A percentile compares a stretch with the other conserved stretches of the same genome.
phyloP scores from a whole-genome alignment of 2,888 invertebrate genomes.

The Hesperia comma region DNA sequence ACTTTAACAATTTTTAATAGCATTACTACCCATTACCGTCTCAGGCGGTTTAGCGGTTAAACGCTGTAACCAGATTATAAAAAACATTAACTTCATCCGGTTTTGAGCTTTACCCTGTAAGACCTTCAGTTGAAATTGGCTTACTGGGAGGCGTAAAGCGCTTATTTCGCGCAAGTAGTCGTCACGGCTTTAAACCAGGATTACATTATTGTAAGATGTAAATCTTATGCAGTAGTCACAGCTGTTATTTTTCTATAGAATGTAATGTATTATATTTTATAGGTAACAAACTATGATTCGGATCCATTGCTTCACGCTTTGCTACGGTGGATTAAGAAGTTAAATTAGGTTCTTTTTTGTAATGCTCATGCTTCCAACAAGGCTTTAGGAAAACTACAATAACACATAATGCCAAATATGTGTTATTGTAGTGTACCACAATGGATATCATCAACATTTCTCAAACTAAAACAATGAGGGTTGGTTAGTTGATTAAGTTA shows the following conservation, averaged over 20 bases:
- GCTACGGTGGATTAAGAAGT: no score
- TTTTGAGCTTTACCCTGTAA: neutral
- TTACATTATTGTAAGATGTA: constrained; percentile 12
- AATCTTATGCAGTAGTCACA: constrained; percentile 17
- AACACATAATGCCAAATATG: no score
- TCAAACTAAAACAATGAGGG: no score
- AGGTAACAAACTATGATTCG: neutral
- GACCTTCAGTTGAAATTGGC: neutral
- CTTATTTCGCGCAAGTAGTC: constrained; percentile 26
- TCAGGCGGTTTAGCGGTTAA: constrained; percentile 34
- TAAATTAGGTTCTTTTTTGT: no score
- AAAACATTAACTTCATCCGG: neutral
- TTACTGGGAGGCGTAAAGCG: neutral
- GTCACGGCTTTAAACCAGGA: constrained; percentile 11
- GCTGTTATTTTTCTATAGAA: neutral
- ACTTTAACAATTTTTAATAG: constrained; percentile 25
- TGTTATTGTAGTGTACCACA: no score
- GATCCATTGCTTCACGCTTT: no score
- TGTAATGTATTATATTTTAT: neutral
- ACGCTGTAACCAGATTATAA: constrained; percentile 33
- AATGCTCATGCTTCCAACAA: no score
- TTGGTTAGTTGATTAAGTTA: no score
- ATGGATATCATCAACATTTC: no score
- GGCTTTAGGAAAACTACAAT: no score
- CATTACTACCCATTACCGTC: constrained; percentile 31